Conservation (phyloP, 2,113 vertebrate genomes). For the Phalacrocorax brasilianus region DNA sequence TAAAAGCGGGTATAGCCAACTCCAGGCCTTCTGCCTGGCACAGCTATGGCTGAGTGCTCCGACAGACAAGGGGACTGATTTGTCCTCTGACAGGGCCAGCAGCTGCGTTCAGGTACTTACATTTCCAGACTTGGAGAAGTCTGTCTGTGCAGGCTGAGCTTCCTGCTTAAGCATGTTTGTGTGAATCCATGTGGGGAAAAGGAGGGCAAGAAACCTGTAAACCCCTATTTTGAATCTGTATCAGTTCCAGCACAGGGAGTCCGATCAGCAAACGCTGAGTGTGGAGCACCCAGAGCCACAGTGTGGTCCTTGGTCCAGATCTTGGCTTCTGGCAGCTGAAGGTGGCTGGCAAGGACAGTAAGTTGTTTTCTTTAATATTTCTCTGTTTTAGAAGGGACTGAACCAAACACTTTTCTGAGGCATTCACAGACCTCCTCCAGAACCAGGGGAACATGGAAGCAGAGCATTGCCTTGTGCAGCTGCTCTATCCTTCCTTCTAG, state of each 20-base stretch:
- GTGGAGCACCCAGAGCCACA: background rate
- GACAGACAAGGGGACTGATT: background rate
- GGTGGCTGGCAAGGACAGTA: background rate
- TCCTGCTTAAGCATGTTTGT: background rate
- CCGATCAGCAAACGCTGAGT: background rate
- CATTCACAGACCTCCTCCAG: background rate
- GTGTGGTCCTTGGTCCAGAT: too few species aligned
- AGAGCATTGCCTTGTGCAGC: background rate
- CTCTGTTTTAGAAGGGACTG: background rate
- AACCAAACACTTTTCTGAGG: background rate
- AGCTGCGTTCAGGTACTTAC: background rate
- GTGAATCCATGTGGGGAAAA: rapidly evolving
- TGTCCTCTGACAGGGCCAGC: background rate
- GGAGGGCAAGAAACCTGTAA: background rate
- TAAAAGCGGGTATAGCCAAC: rapidly evolving
- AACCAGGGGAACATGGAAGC: background rate
- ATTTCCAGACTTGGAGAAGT: background rate
- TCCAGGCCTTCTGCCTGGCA: background rate
- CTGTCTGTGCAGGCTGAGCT: background rate
- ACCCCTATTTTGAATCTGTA: background rate
- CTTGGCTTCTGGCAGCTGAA: background rate
- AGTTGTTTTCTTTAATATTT: background rate
- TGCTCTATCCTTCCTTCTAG: background rate
- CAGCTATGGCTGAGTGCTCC: rapidly evolving
- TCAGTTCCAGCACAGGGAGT: background rate